Base-by-base conservation (phyloP, 2,797 vertebrate species). In the Sylvia borin region DNA sequence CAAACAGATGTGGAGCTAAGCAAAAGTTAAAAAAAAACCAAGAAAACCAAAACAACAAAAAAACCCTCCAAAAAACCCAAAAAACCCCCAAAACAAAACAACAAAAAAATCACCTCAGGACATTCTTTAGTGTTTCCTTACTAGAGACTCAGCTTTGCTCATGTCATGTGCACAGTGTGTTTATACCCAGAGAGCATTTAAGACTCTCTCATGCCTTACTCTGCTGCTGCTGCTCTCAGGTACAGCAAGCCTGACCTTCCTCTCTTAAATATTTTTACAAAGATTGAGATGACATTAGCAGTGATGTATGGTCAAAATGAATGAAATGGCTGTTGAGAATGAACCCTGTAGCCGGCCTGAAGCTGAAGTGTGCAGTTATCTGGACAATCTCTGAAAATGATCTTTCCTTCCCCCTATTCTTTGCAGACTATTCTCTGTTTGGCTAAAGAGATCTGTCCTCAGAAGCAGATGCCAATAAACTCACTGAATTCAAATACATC, bases 361-460 rank as follows among this genome's bases (percentile, higher is more conserved):
- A 67, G 48, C 24, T n/a, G 25, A 53, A 57, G 34, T 8, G n/a
- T 54, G 10, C 11, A 17, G 20, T 32, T 53, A 40, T 47, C n/a
- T 19, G 14, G 29, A 57, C 34, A 57, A 11, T 3, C 27, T 43
- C 80, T 82, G 25, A 77, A 65, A 17, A 62, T 38, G 3, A 27
- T 29, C 8, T 14, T 32, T 3, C 10, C 27, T 2, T 11, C 0
- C 31, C 10, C 13, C 6, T 8, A 21, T 45, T 26, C 26, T 19
- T 32, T n/a, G 43, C 47, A 42, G 34, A 43, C 12, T 9, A 13
- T 16, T 34, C 7, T 11, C 15, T n/a, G 15, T 73, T 55, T 32
- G 14, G 51, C 67, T 75, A 22, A 42, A 27, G 27, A n/a, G 9
- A 61, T 32, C 26, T 45, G 27, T 31, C 36, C 32, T 67, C 27